Conservation (phyloP, 1,140 invertebrate species). For the Platorchestia sp. region DNA sequence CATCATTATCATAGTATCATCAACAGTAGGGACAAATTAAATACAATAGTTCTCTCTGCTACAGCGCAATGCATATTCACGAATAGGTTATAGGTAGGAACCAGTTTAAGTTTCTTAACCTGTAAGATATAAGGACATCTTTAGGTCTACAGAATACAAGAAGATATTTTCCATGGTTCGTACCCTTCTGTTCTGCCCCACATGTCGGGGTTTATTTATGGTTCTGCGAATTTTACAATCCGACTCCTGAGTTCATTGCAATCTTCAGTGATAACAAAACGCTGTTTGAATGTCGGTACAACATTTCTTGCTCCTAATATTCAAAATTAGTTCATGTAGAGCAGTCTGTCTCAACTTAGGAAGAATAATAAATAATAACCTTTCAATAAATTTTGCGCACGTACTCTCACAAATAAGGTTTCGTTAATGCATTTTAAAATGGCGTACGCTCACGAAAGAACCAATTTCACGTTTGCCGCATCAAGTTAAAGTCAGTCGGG, state of each 20-base stretch:
- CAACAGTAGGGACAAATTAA: neutral
- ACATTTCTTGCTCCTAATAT: neutral
- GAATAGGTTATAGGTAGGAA: neutral
- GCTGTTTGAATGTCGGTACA: neutral
- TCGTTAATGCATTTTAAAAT: neutral
- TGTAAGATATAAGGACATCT: neutral
- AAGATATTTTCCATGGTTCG: too few species aligned
- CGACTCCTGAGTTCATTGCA: neutral
- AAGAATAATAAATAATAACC: neutral
- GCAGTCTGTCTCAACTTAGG: neutral
- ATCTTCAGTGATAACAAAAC: neutral
- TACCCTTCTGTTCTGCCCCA: too few species aligned
- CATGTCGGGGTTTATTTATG: neutral
- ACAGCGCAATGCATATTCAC: neutral
- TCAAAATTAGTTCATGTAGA: neutral
- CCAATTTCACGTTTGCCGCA: neutral
- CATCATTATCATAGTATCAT: too few species aligned
- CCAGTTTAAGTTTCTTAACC: neutral
- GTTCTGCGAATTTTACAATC: neutral
- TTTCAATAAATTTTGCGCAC: neutral
- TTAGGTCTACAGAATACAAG: too few species aligned
- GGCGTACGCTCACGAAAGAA: neutral
- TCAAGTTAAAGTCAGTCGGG: neutral
- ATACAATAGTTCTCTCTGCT: neutral
- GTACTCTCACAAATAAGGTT: neutral